Percentiles rank a stretch among this genome's conserved stretches.
phyloP scores from a whole-genome alignment of 2,113 vertebrate species.

The Microcebus ravelobensis region DNA sequence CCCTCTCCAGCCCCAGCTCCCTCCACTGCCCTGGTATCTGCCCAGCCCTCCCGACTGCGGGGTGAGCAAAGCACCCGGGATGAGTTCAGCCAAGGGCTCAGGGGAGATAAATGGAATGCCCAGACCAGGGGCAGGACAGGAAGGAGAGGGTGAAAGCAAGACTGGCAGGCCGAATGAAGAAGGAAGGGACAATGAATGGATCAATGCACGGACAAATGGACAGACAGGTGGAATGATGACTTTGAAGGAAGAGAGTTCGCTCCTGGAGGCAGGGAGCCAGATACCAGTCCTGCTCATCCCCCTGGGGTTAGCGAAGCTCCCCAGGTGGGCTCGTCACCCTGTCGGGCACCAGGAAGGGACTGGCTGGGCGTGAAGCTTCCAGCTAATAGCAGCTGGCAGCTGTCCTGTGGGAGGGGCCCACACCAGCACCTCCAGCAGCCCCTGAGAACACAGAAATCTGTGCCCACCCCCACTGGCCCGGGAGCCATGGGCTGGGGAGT shows the following conservation, averaged over 20 bases:
- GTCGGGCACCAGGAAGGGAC: not conserved
- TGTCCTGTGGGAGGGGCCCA: not conserved
- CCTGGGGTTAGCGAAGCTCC: not conserved
- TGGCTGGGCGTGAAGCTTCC: too few species aligned
- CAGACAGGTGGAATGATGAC: not conserved
- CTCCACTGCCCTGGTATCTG: not conserved
- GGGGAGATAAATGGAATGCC: too few species aligned
- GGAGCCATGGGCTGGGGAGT: not conserved
- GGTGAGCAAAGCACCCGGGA: not conserved
- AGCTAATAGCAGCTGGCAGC: not conserved
- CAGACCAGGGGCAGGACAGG: not conserved
- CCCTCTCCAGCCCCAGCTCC: not conserved
- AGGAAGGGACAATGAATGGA: not conserved
- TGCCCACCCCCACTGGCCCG: not conserved
- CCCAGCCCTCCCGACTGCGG: not conserved
- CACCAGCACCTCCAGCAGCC: not conserved
- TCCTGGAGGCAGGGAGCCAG: not conserved
- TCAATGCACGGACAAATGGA: not conserved
- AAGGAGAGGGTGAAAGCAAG: slow-evolving; percentile 74
- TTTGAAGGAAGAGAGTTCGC: not conserved
- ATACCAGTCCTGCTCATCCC: not conserved
- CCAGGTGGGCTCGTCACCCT: not conserved
- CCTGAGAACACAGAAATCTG: not conserved
- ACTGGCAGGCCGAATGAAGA: not conserved
- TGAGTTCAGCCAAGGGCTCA: not conserved